These are phyloP conservation scores for Mesaphorura yosii DNA, from an alignment of 1,140 invertebrate species.

Conservation along the genomic window DNA sequence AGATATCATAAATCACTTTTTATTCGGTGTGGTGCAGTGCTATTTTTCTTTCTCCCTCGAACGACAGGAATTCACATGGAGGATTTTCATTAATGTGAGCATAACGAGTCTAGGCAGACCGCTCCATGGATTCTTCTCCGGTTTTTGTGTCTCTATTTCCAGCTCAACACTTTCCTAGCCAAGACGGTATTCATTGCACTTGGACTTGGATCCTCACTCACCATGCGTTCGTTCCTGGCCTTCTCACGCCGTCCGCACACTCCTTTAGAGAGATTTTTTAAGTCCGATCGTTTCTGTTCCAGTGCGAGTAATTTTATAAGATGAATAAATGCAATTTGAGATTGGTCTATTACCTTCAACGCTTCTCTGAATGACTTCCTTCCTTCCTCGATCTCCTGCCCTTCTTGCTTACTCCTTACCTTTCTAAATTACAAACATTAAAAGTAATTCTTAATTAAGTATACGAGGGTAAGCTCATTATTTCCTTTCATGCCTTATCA, in stretches of 20 bases:
- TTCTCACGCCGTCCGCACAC: too few species aligned
- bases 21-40: constrained; percentile 1
- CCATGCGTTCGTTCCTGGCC: background rate
- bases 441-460: background rate
- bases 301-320: background rate
- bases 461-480: too few species aligned
- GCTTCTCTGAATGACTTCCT: background rate
- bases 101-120: constrained; percentile 10
- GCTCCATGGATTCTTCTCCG: too few species aligned
- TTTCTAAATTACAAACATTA: background rate
- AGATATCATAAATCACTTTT: constrained; percentile 19
- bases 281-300: too few species aligned
- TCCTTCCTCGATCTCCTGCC: too few species aligned
- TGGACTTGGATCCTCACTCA: background rate
- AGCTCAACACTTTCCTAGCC: background rate
- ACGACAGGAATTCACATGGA: too few species aligned
- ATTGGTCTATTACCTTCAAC: background rate
- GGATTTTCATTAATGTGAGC: constrained; percentile 21
- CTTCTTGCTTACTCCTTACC: too few species aligned
- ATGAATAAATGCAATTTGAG: background rate
- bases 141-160: too few species aligned
- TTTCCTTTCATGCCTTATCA: too few species aligned
- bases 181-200: background rate
- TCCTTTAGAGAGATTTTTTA: too few species aligned
- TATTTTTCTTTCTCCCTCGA: constrained; percentile 9